A percentile compares a stretch with the other conserved stretches of the same genome.
Evolutionary conservation across 2,113 vertebrate genomes (phyloP).

Genomic region (Neopipo cinnamomea): DNA sequence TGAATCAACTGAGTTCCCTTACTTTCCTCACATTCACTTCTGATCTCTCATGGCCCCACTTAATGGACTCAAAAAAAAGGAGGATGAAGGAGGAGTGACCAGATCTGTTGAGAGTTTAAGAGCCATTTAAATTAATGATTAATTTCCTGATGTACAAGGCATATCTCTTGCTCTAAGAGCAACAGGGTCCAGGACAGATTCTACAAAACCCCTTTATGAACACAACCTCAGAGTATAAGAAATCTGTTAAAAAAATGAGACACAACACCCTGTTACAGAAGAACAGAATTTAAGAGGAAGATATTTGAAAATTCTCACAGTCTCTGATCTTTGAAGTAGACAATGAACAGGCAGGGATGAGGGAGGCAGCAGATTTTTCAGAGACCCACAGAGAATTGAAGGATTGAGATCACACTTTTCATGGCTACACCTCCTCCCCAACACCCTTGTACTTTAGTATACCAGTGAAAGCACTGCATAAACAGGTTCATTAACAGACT

Average conservation of each 20-base stretch:
- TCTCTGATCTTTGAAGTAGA: neutral
- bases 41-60: neutral
- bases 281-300: neutral
- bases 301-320: neutral
- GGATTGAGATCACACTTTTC: neutral
- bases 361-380: neutral
- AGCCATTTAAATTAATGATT: neutral
- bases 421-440: neutral
- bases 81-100: rapidly evolving
- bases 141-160: neutral
- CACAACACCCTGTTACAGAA: neutral
- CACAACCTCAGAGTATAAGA: neutral
- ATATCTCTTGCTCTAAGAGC: neutral
- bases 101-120: neutral
- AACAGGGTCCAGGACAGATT: neutral
- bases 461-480: neutral
- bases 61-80: neutral
- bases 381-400: neutral
- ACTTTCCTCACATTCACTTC: neutral
- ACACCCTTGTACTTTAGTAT: neutral
- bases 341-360: neutral
- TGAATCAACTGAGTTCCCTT: neutral
- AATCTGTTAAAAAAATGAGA: neutral
- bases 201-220: neutral
- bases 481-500: neutral